Base-by-base conservation (phyloP, 1,140 invertebrate species). In the Holotrichia oblita region DNA sequence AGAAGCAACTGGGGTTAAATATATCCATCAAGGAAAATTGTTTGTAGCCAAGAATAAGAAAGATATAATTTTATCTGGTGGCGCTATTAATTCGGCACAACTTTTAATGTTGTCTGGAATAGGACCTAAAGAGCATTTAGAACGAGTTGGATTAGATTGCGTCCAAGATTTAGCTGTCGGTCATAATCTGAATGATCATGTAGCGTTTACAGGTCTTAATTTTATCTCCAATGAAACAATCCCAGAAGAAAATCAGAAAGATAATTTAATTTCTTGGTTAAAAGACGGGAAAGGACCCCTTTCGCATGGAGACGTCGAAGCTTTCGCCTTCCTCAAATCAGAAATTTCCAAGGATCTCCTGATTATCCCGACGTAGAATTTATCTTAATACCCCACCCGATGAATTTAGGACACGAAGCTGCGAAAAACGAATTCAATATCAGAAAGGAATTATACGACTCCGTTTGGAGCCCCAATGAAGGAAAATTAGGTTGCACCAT, bases 61-160 rank as follows among this genome's bases (percentile, higher is more conserved):
- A 81, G 92, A 93, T 85, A 88, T 92, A 0, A 90, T 94, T 72
- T 34, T 94, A 14, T 91, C 92, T 0, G 91, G 89, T 94, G 3
- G 93, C 91, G 12, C 85, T 0, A 90, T 94, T 0, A 93, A 93
- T 78, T 91, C 91, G 0, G 91, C 93, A 0, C 92, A 94, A 80
- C 79, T 96, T 6, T 86, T 96, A 0, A 94, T 95, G 93, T 82
- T 95, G 0, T 94, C 93, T 0, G 94, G 94, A 6, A 89, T 95
- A 14, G 94, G 94, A 7, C 93, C 93, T 0, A 88, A 84, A 24
- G 83, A 90, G 24, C 92, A 95, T 84, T 87, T 96, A 10, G 83
- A 87, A 40, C 82, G 89, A 3, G 79, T 92, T 42, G 88, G 88
- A 10, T 91, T 94, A 20, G 86, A 89, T 0, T 88, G 91, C 0